A percentile compares a stretch with the other conserved stretches of the same genome.
Evolutionary conservation across 2,797 vertebrate genomes (phyloP).

Genomic region (Sebastes diploproa): DNA sequence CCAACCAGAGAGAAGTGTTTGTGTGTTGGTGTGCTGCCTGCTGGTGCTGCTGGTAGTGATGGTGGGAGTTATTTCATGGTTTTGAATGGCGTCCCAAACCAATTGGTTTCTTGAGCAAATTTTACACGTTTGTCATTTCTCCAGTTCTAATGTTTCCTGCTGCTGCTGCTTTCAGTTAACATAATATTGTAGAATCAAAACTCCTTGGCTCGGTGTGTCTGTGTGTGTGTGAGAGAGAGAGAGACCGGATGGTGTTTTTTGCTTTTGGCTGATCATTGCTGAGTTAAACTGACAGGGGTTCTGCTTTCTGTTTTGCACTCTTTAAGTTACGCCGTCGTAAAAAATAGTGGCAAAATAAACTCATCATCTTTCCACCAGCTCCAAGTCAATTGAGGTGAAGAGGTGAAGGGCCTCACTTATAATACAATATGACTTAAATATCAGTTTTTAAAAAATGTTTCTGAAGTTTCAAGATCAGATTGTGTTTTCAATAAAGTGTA

Average conservation of each 20-base stretch:
- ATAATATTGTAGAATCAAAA: background rate
- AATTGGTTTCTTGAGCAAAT: conserved; percentile 16
- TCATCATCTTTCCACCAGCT: background rate
- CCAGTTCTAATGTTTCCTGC: conserved; percentile 20
- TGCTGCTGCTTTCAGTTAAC: background rate
- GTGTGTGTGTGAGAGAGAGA: background rate
- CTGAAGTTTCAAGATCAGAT: background rate
- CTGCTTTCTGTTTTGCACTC: conserved; percentile 29
- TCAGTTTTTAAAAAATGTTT: background rate
- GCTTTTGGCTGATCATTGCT: conserved; percentile 9
- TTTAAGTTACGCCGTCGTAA: background rate
- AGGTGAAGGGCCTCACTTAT: background rate
- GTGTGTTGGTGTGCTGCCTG: background rate
- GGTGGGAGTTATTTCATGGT: conserved; percentile 1
- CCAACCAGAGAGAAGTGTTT: background rate
- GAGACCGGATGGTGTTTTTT: background rate
- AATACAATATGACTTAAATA: background rate
- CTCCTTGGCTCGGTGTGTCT: background rate
- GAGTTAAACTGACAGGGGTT: conserved; percentile 22
- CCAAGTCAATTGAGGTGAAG: background rate
- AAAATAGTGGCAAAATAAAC: background rate
- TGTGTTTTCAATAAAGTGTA: background rate
- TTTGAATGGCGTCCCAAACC: conserved; percentile 19
- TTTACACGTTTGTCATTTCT: background rate
- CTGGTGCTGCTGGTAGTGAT: background rate